Evolutionary conservation across 2,888 invertebrate species (phyloP).

Genomic region (Embidobia sp.): DNA sequence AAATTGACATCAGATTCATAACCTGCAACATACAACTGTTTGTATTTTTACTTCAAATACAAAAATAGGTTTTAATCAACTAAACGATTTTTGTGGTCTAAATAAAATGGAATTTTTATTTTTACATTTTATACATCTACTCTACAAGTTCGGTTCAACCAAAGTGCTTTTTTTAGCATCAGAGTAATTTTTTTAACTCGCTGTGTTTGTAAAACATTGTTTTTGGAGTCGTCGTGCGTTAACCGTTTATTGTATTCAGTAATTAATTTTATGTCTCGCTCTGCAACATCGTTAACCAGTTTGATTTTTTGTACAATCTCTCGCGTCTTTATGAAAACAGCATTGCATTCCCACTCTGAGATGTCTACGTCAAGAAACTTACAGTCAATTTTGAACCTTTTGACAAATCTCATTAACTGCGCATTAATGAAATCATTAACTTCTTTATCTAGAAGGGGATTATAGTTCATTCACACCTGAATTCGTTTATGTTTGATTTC

Average conservation of each 20-base stretch:
- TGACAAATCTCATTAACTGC: conserved; percentile 29
- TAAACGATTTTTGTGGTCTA: no score
- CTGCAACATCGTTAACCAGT: conserved; percentile 48
- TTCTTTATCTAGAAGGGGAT: conserved; percentile 11
- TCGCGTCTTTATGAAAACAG: conserved; percentile 10
- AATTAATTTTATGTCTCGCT: conserved; percentile 30
- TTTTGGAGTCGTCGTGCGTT: conserved; percentile 32
- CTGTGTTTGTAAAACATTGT: conserved; percentile 17
- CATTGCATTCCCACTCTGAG: conserved; percentile 17
- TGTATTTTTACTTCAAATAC: no score
- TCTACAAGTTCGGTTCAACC: no score
- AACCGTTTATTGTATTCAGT: conserved; percentile 36
- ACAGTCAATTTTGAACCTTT: conserved; percentile 38
- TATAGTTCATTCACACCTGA: background rate
- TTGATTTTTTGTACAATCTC: conserved; percentile 28
- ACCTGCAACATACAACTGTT: no score
- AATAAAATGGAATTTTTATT: no score
- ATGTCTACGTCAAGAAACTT: conserved; percentile 33
- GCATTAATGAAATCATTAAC: conserved; percentile 36
- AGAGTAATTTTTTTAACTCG: conserved; percentile 1
- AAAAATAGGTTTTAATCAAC: no score
- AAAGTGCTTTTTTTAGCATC: conserved; percentile 15
- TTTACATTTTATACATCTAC: no score
- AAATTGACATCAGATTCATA: no score
- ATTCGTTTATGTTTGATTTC: conserved; percentile 1